Evolutionary conservation across 1,140 invertebrate genomes (phyloP), one percentile per base, ranked within the genome.

Genomic region (Phymastichus coffea): DNA sequence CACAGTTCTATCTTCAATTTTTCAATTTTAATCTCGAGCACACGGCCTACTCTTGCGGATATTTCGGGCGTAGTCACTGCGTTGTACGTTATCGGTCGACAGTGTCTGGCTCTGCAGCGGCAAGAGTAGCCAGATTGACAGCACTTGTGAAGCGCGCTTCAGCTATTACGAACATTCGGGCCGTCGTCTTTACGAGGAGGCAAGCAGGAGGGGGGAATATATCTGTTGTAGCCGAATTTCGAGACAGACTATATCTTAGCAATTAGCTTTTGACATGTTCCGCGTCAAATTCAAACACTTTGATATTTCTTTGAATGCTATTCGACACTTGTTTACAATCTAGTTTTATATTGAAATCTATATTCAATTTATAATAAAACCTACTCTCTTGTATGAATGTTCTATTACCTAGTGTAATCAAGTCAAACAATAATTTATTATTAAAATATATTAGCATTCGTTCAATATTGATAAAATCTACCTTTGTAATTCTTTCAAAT

Each of bases 111-210:
- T n/a, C n/a, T n/a, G n/a, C n/a, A n/a, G n/a, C n/a, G n/a, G n/a
- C n/a, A n/a, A n/a, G n/a, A n/a, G n/a, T n/a, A n/a, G n/a, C n/a
- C n/a, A 70, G 66, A 76, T 73, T 73, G 75, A 75, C 75, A 74
- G 70, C 68, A 55, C 73, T 72, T 68, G 67, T 72, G 68, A 53
- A 25, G 55, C 26, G 49, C 19, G 54, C 19, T 17, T 49, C 38
- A 44, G 60, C 23, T 22, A 9, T 4, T 44, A 35, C 30, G 20
- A 14, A 38, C 17, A 30, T n/a, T n/a, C n/a, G n/a, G n/a, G n/a
- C n/a, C n/a, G n/a, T 15, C 20, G 10, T 22, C 22, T 22, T 33
- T 26, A 38, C 23, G 30, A 30, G 47, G 46, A 9, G 4, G 12
- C 17, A 14, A 10, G 10, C 37, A 15, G 37, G 43, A 7, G 1